Conservation (phyloP, 2,113 vertebrate genomes). For the Dicrurus megarhynchus region DNA sequence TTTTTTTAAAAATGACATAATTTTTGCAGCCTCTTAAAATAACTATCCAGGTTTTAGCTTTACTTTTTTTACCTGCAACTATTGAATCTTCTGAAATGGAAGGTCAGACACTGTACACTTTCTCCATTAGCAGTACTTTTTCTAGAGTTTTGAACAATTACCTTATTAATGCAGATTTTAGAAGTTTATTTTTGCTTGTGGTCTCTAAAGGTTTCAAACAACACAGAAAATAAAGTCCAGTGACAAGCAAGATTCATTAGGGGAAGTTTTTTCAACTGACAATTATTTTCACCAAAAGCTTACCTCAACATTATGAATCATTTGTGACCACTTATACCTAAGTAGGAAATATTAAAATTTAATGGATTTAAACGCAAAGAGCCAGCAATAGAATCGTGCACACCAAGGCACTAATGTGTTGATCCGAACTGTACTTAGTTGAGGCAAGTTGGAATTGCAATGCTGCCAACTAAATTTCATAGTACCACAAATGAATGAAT, state of each 20-base stretch:
- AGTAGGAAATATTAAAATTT: conserved; percentile 71
- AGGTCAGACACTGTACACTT: background rate
- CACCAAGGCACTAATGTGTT: conserved; percentile 67
- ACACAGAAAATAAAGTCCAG: conserved; percentile 31
- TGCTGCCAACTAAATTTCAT: conserved; percentile 52
- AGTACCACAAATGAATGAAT: conserved; percentile 64
- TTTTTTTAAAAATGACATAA: background rate
- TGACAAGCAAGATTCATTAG: conserved; percentile 47
- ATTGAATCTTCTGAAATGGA: conserved; percentile 33
- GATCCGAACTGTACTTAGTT: conserved; percentile 63
- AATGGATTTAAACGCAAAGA: conserved; percentile 64
- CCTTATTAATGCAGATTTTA: background rate
- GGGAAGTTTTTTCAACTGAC: conserved; percentile 42
- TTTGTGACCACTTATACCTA: conserved; percentile 72
- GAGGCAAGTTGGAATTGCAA: conserved; percentile 44
- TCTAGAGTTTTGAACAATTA: background rate
- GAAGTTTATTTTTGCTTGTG: background rate
- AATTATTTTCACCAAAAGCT: conserved; percentile 66
- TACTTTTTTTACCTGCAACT: background rate
- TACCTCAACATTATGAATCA: conserved; percentile 69
- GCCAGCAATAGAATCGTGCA: conserved; percentile 36
- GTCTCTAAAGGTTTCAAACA: conserved; percentile 2
- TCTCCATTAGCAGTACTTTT: conserved; percentile 29
- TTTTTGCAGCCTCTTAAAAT: background rate
- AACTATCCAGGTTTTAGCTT: background rate